These are phyloP conservation scores for Muscina levida DNA, from an alignment of 2,888 invertebrate species.

Conservation along the genomic window DNA sequence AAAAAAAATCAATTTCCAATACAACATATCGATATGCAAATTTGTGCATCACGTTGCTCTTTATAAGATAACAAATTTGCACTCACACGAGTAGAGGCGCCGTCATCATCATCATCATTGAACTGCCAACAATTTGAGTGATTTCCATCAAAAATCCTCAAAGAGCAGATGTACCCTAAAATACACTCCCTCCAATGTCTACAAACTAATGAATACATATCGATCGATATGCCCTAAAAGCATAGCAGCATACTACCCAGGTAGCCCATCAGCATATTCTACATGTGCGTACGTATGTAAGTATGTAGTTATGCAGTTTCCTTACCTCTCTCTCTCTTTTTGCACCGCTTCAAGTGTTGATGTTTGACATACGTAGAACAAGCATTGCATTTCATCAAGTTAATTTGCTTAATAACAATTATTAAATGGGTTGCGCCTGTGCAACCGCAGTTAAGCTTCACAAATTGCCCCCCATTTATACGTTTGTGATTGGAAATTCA, in stretches of 20 bases:
- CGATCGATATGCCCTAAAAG: slow-evolving; percentile 56
- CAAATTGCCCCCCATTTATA: slow-evolving; percentile 29
- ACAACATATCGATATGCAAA: no score
- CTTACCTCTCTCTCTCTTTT: no score
- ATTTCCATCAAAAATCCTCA: slow-evolving; percentile 5
- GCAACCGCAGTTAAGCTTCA: slow-evolving; percentile 65
- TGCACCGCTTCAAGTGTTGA: slow-evolving; percentile 50
- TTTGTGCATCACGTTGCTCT: neutral
- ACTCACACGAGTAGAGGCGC: no score
- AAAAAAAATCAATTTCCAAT: no score
- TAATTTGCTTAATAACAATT: slow-evolving; percentile 77
- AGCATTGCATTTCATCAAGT: slow-evolving; percentile 73
- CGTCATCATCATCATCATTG: neutral
- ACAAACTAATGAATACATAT: neutral
- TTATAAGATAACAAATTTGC: neutral
- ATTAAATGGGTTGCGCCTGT: slow-evolving; percentile 72
- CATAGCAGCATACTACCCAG: slow-evolving; percentile 9
- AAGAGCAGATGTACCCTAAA: slow-evolving; percentile 16
- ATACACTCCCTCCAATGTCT: neutral
- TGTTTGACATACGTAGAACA: slow-evolving; percentile 73
- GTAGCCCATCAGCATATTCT: no score
- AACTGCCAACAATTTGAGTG: slow-evolving; percentile 13
- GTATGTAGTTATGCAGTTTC: no score
- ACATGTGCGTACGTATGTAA: neutral
- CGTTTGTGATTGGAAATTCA: slow-evolving; percentile 30